Evolutionary conservation across 2,113 vertebrate genomes (phyloP).

Genomic region (Coreoperca whiteheadi): DNA sequence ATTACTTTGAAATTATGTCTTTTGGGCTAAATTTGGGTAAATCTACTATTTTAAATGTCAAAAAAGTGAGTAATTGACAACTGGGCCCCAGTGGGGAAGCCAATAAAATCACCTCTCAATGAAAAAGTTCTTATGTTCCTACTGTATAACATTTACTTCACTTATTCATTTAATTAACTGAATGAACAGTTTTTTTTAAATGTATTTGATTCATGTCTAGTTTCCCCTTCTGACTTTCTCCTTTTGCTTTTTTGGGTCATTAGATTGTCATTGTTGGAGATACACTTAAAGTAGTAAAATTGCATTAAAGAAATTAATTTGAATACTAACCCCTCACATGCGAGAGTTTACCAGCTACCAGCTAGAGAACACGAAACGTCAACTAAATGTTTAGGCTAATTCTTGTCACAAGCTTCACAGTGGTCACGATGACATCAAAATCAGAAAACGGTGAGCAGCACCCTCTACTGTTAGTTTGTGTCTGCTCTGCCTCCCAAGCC

Average conservation of each 20-base stretch:
- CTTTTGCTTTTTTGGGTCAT: neutral
- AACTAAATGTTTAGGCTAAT: neutral
- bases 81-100: neutral
- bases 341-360: neutral
- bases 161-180: neutral
- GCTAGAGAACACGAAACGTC: neutral
- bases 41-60: neutral
- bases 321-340: too few relatives aligned
- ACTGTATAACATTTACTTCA: neutral
- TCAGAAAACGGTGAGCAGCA: constrained; percentile 49
- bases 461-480: constrained; percentile 65
- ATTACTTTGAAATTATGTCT: neutral
- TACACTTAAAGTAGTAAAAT: neutral
- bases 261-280: neutral
- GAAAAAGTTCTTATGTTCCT: neutral
- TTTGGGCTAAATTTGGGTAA: neutral
- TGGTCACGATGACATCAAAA: too few relatives aligned
- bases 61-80: neutral
- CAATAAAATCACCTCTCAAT: neutral
- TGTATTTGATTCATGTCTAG: neutral
- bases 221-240: neutral
- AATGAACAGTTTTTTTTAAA: neutral
- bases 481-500: neutral
- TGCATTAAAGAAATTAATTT: neutral
- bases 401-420: neutral